Base-by-base conservation (phyloP, 2,113 vertebrate genomes). In the Laterallus jamaicensis region DNA sequence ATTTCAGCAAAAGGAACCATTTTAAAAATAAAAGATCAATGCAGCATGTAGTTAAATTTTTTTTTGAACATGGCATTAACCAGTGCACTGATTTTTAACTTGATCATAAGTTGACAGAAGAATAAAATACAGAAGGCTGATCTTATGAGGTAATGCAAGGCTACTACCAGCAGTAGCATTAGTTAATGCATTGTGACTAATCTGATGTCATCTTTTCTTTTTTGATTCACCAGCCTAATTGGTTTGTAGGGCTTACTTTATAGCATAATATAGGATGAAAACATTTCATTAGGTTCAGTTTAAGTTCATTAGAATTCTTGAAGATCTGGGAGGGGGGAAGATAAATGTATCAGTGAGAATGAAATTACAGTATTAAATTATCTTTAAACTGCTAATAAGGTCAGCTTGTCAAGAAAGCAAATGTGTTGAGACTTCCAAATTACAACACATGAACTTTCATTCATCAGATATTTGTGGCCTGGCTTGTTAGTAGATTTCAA, bases 91-190 rank as follows among this genome's bases (percentile, higher is more conserved):
- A 35, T 47, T 82, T 81, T 49, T 75, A 37, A 31, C 21, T 74
- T 52, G 12, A 67, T 7, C 1, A 0, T 25, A 74, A 60, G n/a
- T 64, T 1, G 3, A 7, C 15, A 37, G 29, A 77, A 55, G 5
- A 60, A 24, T 81, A 15, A 18, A 40, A 7, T 68, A 28, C 2
- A 40, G 69, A 68, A 56, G n/a, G 9, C 10, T 66, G 42, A 81
- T 56, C 35, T 60, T 68, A 15, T 47, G 35, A 31, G 59, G 40
- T 52, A 66, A 32, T 52, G 29, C 21, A 66, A 66, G 35, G 20
- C 35, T 88, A 28, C 20, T 71, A 14, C n/a, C 21, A 49, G 9
- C 42, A 32, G 20, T 40, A 66, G 15, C 35, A 20, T 66, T 70
- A 70, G 21, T 44, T 82, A 10, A 10, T n/a, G 29, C 15, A 20